Percentiles rank a stretch among this genome's conserved stretches.
These are phyloP conservation scores for Patiria pectinifera DNA, from an alignment of 53 echinoderm and acorn worm genomes.

Conservation along the genomic window DNA sequence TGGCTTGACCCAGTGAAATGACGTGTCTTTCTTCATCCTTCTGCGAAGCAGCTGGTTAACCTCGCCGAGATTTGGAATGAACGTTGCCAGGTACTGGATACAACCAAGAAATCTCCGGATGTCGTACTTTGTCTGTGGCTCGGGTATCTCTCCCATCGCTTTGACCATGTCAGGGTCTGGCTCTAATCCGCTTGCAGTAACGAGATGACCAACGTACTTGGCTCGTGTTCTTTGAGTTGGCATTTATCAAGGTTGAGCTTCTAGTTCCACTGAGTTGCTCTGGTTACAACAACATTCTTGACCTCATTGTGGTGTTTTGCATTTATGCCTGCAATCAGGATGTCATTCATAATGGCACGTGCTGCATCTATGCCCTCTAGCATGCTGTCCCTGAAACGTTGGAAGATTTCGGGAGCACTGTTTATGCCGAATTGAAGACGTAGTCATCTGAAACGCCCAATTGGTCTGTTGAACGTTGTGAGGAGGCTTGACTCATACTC, in stretches of 20 bases:
- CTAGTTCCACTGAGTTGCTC: too few species aligned
- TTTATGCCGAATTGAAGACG: slow-evolving; percentile 51
- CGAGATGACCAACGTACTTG: slow-evolving; percentile 70
- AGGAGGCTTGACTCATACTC: slow-evolving; percentile 73
- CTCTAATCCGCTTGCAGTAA: slow-evolving; percentile 48
- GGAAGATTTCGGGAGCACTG: slow-evolving; percentile 51
- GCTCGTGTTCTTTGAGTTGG: slow-evolving; percentile 1
- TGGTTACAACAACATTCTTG: too few species aligned
- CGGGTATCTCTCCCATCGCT: too few species aligned
- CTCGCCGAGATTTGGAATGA: slow-evolving; percentile 69
- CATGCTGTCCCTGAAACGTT: too few species aligned
- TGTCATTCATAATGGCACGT: too few species aligned
- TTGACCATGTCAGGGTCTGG: background rate
- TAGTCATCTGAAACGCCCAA: slow-evolving; percentile 77
- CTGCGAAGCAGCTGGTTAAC: slow-evolving; percentile 66
- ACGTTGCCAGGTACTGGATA: slow-evolving; percentile 68
- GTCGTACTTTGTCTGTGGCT: slow-evolving; percentile 35
- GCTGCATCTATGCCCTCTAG: too few species aligned
- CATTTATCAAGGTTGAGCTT: too few species aligned
- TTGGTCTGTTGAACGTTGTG: slow-evolving; percentile 75
- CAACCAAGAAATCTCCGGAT: slow-evolving; percentile 30
- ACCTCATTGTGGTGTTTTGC: too few species aligned
- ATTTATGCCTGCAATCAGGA: too few species aligned
- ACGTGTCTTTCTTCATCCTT: slow-evolving; percentile 44
- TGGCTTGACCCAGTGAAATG: slow-evolving; percentile 60